Base-by-base conservation (phyloP, 2,113 vertebrate species). In the Indicator indicator region DNA sequence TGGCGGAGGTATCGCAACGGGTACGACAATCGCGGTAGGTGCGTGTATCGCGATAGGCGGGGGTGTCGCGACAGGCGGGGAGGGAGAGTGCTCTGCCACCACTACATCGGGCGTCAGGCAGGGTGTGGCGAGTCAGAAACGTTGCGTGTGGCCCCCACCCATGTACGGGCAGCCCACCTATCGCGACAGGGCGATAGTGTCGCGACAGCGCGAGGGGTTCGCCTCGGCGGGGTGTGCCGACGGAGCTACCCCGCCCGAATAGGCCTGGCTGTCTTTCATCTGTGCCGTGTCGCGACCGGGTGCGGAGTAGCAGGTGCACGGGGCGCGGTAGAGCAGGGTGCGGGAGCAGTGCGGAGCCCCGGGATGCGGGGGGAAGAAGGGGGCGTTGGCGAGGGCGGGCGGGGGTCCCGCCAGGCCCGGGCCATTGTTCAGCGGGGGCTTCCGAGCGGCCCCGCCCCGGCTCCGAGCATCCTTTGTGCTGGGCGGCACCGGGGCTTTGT, bases 391-490 rank as follows among this genome's bases (percentile, higher is more conserved):
- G 15, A 33, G 23, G 20, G 38, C 27, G 23, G 48, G 24, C 18
- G 18, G n/a, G n/a, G 62, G 38, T 60, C 68, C 68, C 55, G 23
- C 38, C 58, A 52, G 81, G 56, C 48, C 63, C 65, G 44, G 67
- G 12, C 36, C 60, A 78, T 83, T 88, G 84, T 83, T 83, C 73
- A n/a, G n/a, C 60, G 16, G 67, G 77, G 83, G 69, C 84, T 87
- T 71, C 72, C 65, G 59, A 73, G 78, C 84, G 78, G 84, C 83
- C 90, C 73, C 56, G 89, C 90, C 90, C 90, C 84, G 90, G 58
- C 75, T 68, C 80, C 23, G 62, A 83, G 91, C 86, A 73, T 76
- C 76, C 81, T 73, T 77, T 70, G 77, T 67, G 72, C 83, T 52
- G 76, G 67, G n/a, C 68, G 78, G 65, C 77, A 69, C 84, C 44